Conservation (phyloP, 2,797 vertebrate species). For the Alcedo quadribrachys region DNA sequence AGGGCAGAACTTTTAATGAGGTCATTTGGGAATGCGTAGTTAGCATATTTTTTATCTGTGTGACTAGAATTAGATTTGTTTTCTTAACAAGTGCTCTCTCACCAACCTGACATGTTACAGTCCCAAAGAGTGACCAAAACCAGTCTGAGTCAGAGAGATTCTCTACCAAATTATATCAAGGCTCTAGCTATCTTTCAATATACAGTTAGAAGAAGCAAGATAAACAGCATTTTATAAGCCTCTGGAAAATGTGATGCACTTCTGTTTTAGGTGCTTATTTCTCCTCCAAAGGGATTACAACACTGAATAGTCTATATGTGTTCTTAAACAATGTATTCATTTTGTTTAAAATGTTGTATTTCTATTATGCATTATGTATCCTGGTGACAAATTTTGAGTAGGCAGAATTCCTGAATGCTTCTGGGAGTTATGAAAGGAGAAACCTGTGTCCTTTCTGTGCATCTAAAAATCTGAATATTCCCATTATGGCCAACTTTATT, state of each 20-base stretch:
- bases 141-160: not conserved
- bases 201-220: not conserved
- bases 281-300: not conserved
- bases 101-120: not conserved
- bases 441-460: not conserved
- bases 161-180: not conserved
- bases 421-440: not conserved
- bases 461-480: not conserved
- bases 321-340: not conserved
- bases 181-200: not conserved
- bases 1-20: not conserved
- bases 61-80: not conserved
- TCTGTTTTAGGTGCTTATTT: not conserved
- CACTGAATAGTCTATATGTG: not conserved
- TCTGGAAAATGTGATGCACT: not conserved
- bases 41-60: not conserved
- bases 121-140: not conserved
- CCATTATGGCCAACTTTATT: not conserved
- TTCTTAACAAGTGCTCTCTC: not conserved
- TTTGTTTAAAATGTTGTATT: not conserved
- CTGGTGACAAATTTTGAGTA: not conserved
- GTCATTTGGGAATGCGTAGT: not conserved
- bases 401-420: not conserved
- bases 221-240: not conserved
- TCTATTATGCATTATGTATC: not conserved